Evolutionary conservation across 1,140 invertebrate genomes (phyloP).

Genomic region (Chrysopa pallens): DNA sequence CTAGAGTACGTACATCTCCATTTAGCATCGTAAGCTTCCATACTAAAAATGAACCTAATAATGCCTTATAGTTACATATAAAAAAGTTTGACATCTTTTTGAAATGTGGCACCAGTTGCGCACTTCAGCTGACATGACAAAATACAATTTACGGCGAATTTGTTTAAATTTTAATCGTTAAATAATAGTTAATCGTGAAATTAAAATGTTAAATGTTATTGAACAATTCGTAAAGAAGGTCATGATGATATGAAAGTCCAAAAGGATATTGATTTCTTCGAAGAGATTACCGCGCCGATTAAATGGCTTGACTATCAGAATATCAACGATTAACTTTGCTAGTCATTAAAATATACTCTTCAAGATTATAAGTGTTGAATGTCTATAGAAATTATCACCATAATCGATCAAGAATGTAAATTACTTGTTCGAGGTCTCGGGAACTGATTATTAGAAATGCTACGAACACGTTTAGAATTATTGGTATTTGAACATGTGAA

Average conservation of each 20-base stretch:
- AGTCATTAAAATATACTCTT: constrained; percentile 31
- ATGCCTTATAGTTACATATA: no score
- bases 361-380: constrained; percentile 30
- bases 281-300: constrained; percentile 37
- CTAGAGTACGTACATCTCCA: no score
- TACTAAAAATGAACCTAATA: no score
- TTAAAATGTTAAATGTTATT: constrained; percentile 37
- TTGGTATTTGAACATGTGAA: constrained; percentile 31
- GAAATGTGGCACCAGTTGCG: no score
- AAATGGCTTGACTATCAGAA: constrained; percentile 32
- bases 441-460: constrained; percentile 26
- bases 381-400: constrained; percentile 29
- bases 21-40: no score
- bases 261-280: constrained; percentile 35
- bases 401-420: constrained; percentile 40
- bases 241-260: constrained; percentile 29
- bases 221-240: constrained; percentile 32
- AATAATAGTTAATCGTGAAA: constrained; percentile 46
- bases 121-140: no score
- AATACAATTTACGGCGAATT: no score
- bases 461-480: constrained; percentile 35
- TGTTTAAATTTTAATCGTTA: no score
- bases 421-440: constrained; percentile 30
- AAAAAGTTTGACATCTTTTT: no score
- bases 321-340: constrained; percentile 36